Evolutionary conservation across 1,140 invertebrate species (phyloP), one percentile per base, ranked within the genome.

Genomic region (Musca vetustissima): DNA sequence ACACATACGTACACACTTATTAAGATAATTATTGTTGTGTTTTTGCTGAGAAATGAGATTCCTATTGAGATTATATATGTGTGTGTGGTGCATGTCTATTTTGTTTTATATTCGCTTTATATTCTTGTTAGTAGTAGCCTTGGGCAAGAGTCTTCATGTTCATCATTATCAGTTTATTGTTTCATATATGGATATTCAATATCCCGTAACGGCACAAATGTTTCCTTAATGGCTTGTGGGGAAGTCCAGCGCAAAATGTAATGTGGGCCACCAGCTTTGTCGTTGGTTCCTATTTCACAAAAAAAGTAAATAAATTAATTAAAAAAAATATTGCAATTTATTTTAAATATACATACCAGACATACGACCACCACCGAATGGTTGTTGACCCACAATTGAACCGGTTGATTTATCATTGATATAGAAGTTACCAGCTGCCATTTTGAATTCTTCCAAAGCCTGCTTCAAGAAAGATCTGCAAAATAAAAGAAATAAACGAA

Each of bases 391-490:
- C 8, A 99, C 98, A 3, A 99, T 94, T 50, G 97, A 96, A 0
- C 98, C 98, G 11, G 98, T 99, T 0, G 94, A 98, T 85, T 99
- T 99, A 82, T 99, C 97, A 79, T 99, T 99, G 48, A 99, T 89
- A 80, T 99, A 99, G 83, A 99, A 98, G 85, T 99, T 99, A 28
- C 98, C 98, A 55, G 93, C 93, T 2, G 93, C 88, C 83, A 91
- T 91, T 83, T 93, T 95, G 4, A 97, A 86, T 61, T 90, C 88
- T 70, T 96, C 91, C 0, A 92, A 75, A 50, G 94, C 94, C 36
- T 84, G 83, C 55, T 86, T 85, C 32, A 94, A 84, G 85, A 95
- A 97, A 22, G 86, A 78, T 69, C 78, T 81, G 14, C 1, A 52
- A 61, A 4, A 28, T 4, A 28, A 28, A 4, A 28, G 28, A 28